Evolutionary conservation across 2,113 vertebrate species (phyloP), one percentile per base, ranked within the genome.

Genomic region (Antidorcas marsupialis): DNA sequence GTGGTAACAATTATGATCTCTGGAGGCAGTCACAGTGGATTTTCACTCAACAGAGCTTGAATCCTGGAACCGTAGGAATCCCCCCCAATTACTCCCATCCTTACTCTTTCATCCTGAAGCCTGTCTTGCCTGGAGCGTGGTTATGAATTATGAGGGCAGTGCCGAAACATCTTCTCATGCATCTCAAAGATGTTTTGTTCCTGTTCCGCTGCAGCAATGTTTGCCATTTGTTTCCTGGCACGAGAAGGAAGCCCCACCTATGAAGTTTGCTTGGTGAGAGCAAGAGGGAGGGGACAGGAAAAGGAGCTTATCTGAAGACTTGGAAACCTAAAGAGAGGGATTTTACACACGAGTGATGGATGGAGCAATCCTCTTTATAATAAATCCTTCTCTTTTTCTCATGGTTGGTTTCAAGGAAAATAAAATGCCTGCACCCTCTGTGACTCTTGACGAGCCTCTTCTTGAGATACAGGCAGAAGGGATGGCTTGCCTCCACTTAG

Each of bases 101-200:
- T n/a, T n/a, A 6, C 11, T 43, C 13, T 74, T 21, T 8, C 36
- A 36, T 55, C 11, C 19, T 14, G 27, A 50, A 47, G 19, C 36
- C 79, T 55, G 10, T 23, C 84, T 76, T 57, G 6, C 28, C 43
- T 36, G 39, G 27, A 28, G 0, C 23, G 28, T 0, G 23, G 33
- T 10, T 21, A 0, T 8, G 52, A 11, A 23, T 39, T 9, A 2
- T 0, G 3, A 52, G 23, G 62, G 39, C 19, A 17, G 47, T 2
- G 33, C 15, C 3, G 10, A 87, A 33, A 2, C 0, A 0, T 3
- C 2, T 1, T 27, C 76, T 84, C 23, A 7, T 45, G n/a, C 45
- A 7, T 28, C 76, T 6, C 30, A 2, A n/a, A 82, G 33, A 52
- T 1, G 2, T 3, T 67, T 64, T 43, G 74, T 53, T 59, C 74